Evolutionary conservation across 2,888 invertebrate genomes (phyloP).

Genomic region (Myopa testacea): DNA sequence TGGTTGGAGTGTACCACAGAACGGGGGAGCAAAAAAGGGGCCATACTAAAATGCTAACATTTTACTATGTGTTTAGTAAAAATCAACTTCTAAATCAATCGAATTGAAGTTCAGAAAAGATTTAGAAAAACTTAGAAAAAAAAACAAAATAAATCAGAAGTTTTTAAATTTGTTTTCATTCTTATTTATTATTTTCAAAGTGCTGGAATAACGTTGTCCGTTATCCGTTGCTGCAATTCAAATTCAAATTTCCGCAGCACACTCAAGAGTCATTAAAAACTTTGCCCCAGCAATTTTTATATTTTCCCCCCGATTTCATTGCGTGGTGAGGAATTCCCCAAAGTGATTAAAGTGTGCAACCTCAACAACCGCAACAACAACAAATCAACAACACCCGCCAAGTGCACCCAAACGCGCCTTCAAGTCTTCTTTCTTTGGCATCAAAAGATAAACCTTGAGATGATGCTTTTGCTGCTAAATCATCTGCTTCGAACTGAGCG

Average conservation of each 20-base stretch:
- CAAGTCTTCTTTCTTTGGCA: slow-evolving; percentile 18
- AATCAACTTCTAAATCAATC: no score
- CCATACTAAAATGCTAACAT: no score
- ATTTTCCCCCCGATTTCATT: not conserved
- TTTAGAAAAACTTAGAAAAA: not conserved
- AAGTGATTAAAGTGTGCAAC: slow-evolving; percentile 27
- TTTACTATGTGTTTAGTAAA: no score
- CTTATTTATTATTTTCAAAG: not conserved
- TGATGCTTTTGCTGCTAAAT: not conserved
- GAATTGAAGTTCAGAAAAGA: not conserved
- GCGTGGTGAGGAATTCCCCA: slow-evolving; percentile 3
- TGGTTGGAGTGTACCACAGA: no score
- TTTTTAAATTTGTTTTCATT: not conserved
- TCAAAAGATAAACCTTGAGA: slow-evolving; percentile 35
- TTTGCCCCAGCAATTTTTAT: not conserved
- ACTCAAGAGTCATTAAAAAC: slow-evolving; percentile 8
- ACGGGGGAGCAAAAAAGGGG: no score
- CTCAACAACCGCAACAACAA: slow-evolving; percentile 6
- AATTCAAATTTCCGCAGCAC: not conserved
- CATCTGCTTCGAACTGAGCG: not conserved
- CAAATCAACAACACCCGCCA: slow-evolving; percentile 12
- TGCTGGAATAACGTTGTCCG: not conserved
- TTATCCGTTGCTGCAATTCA: not conserved
- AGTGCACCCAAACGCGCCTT: slow-evolving; percentile 21
- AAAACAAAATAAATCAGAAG: not conserved